Evolutionary conservation across 1,140 invertebrate species (phyloP), one percentile per base, ranked within the genome.

Genomic region (Reticulitermes speratus): DNA sequence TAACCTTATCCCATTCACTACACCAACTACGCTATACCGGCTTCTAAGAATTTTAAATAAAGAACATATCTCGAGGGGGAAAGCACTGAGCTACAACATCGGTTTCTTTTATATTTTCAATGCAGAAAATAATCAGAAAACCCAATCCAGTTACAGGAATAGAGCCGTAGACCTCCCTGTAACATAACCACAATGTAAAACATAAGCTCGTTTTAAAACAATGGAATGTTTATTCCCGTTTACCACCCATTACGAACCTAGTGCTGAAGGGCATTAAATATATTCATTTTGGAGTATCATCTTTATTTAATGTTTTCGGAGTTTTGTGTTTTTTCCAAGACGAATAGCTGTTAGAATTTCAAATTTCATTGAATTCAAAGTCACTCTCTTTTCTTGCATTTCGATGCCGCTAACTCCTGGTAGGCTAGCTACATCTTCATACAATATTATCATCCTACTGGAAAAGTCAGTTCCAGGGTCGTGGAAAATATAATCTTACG

Each of bases 231-330:
- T 21, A 2, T 75, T 30, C 65, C 25, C 25, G 25, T 30, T 30
- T 75, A 75, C 65, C n/a, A n/a, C 65, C 65, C 65, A 75, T 75
- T 75, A 30, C n/a, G n/a, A n/a, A 23, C 25, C 12, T 65, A 65
- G 25, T 75, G 65, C 65, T 25, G 14, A 75, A 75, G 65, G 11
- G 65, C n/a, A 30, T 75, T 75, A 75, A 75, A 75, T 75, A 14
- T 75, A 8, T 75, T 75, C 30, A 75, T 25, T 30, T 75, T 30
- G n/a, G 25, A 75, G n/a, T 75, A 75, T n/a, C 65, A 75, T 75
- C 65, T 75, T 75, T 75, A 75, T 75, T 75, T 75, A n/a, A 75
- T 75, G 65, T 75, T 75, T 75, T 75, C 16, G n/a, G 65, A 75
- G 65, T 75, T 30, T 75, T 75, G 65, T 30, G 65, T 0, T 19